Percentiles rank a stretch among this genome's conserved stretches.
phyloP scores from a whole-genome alignment of 2,113 vertebrate species.

The Sclerurus mexicanus region DNA sequence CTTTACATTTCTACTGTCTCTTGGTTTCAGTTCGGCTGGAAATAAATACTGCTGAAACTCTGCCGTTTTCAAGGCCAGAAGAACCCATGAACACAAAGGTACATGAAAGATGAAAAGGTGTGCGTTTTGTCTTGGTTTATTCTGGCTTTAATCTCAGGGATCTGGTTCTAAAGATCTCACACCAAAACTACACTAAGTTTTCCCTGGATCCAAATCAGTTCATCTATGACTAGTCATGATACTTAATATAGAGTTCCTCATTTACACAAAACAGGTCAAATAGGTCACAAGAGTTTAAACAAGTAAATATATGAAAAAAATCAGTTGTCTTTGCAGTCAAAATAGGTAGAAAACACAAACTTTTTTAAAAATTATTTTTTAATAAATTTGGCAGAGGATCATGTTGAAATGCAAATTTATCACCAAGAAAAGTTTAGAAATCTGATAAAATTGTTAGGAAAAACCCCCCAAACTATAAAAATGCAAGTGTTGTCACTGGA shows the following conservation, averaged over 20 bases:
- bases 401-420: conserved; percentile 27
- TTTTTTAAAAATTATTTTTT: conserved; percentile 1
- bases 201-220: conserved; percentile 14
- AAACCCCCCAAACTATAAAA: background rate
- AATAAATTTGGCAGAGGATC: conserved; percentile 65
- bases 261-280: conserved; percentile 59
- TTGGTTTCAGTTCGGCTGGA: background rate
- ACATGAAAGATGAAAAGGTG: background rate
- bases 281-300: conserved; percentile 44
- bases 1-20: background rate
- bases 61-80: background rate
- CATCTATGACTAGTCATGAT: conserved; percentile 46
- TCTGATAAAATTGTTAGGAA: conserved; percentile 1
- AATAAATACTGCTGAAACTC: background rate
- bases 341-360: conserved; percentile 57
- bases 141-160: background rate
- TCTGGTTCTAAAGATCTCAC: background rate
- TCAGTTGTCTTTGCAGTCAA: conserved; percentile 38
- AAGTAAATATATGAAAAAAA: background rate
- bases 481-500: background rate
- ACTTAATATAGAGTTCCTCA: conserved; percentile 53
- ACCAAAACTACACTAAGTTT: background rate
- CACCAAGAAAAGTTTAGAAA: conserved; percentile 45
- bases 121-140: background rate
- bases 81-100: background rate